Conservation (phyloP, 2,113 vertebrate genomes). For the Pedetes capensis region DNA sequence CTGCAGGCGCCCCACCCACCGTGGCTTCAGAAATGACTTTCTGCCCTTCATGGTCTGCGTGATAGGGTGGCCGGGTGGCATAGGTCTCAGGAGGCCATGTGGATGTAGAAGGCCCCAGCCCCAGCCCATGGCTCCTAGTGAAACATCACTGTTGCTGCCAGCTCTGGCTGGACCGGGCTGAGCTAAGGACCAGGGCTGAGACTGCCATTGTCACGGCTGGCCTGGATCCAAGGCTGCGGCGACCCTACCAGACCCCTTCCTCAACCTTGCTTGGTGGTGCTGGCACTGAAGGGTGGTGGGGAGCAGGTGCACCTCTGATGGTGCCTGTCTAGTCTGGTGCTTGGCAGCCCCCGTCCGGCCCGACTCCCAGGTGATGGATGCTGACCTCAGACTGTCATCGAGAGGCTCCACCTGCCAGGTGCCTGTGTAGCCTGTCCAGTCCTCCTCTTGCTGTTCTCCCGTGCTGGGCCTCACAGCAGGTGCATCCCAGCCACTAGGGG, state of each 20-base stretch:
- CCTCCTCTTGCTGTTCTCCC: too few species aligned
- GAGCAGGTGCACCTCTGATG: not conserved
- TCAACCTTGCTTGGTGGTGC: not conserved
- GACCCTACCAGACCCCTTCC: not conserved
- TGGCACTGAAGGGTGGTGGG: not conserved
- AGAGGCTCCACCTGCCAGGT: not conserved
- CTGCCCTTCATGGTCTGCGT: not conserved
- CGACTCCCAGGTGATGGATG: too few species aligned
- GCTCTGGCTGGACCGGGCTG: not conserved
- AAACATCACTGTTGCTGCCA: not conserved
- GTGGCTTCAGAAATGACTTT: not conserved
- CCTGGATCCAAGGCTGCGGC: not conserved
- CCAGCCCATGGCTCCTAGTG: not conserved
- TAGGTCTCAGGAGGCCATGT: not conserved
- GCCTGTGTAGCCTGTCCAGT: not conserved
- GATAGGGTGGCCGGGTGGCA: not conserved
- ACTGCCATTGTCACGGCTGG: too few species aligned
- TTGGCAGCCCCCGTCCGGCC: not conserved
- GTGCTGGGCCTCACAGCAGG: not conserved
- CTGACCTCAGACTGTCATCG: not conserved
- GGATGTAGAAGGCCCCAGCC: not conserved
- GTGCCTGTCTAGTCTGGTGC: not conserved
- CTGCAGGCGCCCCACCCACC: not conserved
- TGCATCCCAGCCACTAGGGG: not conserved
- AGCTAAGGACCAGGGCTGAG: fast-evolving